A percentile compares a stretch with the other conserved stretches of the same genome.
phyloP scores from a whole-genome alignment of 2,888 invertebrate genomes.

The Polymixis lichenea region DNA sequence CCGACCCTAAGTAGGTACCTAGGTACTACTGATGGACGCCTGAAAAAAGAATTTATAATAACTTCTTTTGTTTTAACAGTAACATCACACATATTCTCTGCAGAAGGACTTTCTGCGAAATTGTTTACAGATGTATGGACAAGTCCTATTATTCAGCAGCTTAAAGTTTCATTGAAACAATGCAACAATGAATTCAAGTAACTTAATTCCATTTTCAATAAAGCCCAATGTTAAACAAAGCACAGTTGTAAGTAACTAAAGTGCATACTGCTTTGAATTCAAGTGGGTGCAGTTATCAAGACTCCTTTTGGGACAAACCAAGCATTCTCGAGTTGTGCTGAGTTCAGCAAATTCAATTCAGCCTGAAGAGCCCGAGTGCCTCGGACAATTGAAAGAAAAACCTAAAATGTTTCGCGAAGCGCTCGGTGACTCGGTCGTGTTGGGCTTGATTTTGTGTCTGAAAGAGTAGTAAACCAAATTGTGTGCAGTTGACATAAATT shows the following conservation, averaged over 20 bases:
- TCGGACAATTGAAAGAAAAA: constrained; percentile 57
- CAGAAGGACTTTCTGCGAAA: constrained; percentile 7
- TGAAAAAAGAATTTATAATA: background rate
- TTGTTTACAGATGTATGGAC: background rate
- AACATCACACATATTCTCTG: background rate
- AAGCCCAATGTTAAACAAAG: constrained; percentile 29
- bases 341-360: constrained; percentile 60
- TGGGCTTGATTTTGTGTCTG: constrained; percentile 22
- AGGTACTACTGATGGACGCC: background rate
- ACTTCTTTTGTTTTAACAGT: background rate
- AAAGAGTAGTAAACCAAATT: constrained; percentile 14
- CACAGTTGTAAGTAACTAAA: constrained; percentile 23
- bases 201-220: constrained; percentile 20
- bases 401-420: constrained; percentile 38
- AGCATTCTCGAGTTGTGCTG: constrained; percentile 54
- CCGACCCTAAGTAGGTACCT: too few species aligned
- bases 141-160: constrained; percentile 7
- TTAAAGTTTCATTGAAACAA: constrained; percentile 18
- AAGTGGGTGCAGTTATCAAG: constrained; percentile 54
- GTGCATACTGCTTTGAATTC: constrained; percentile 57
- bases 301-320: constrained; percentile 52
- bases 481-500: constrained; percentile 27
- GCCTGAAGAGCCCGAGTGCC: constrained; percentile 49
- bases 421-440: constrained; percentile 2
- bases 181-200: constrained; percentile 15